Percentiles rank a stretch among this genome's conserved stretches.
phyloP scores from a whole-genome alignment of 2,113 vertebrate genomes.

The Zapornia atra region DNA sequence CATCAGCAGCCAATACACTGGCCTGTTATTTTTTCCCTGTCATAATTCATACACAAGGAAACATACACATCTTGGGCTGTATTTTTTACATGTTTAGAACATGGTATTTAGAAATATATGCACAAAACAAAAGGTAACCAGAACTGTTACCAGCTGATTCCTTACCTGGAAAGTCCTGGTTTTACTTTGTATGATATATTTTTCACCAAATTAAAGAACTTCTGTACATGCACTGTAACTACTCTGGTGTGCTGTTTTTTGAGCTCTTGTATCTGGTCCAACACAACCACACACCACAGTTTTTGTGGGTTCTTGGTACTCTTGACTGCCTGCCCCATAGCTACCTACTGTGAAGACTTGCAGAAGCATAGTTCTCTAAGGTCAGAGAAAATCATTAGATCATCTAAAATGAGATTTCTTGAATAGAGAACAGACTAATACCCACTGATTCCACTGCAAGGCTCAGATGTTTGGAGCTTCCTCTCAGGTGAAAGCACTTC shows the following conservation, averaged over 20 bases:
- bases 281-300: neutral
- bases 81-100: neutral
- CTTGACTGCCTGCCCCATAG: neutral
- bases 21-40: neutral
- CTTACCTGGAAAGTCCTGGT: neutral
- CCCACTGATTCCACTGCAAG: neutral
- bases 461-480: neutral
- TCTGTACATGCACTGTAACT: neutral
- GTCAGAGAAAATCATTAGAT: neutral
- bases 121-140: neutral
- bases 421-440: neutral
- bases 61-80: neutral
- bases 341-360: neutral
- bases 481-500: neutral
- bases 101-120: neutral
- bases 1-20: neutral
- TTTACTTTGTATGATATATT: neutral
- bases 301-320: neutral
- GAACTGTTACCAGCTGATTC: neutral
- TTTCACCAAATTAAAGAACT: neutral
- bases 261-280: neutral
- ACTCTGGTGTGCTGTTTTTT: neutral
- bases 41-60: neutral
- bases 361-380: neutral
- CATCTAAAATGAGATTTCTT: neutral